These are phyloP conservation scores for Ctenopoma multispine DNA, from an alignment of 2,797 vertebrate species.

Conservation along the genomic window DNA sequence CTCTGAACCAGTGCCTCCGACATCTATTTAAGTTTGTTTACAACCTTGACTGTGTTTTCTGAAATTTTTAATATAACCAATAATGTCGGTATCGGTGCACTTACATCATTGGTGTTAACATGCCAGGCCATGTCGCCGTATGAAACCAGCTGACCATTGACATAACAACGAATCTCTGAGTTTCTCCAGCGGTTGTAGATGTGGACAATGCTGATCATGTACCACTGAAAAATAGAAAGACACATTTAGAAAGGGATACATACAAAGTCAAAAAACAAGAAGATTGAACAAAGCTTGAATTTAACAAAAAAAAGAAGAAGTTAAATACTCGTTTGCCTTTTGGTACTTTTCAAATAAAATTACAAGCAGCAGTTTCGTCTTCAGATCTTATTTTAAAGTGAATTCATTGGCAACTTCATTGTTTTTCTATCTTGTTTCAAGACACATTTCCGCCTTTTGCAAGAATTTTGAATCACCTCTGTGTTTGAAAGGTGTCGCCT, in stretches of 20 bases:
- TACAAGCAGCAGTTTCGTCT: too few species aligned
- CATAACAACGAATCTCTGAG: conserved; percentile 98
- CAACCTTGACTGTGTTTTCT: neutral
- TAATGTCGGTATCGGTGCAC: conserved; percentile 50
- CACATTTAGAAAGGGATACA: neutral
- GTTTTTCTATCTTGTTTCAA: neutral
- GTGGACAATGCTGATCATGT: conserved; percentile 99
- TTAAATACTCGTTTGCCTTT: neutral
- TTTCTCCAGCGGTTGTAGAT: conserved; percentile 99
- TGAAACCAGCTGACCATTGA: conserved; percentile 97
- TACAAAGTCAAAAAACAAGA: neutral
- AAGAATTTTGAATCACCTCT: neutral
- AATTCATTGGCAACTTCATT: too few species aligned
- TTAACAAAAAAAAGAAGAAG: neutral
- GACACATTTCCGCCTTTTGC: neutral
- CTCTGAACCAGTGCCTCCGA: neutral
- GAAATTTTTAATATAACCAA: neutral
- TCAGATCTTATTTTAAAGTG: neutral
- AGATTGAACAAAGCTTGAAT: neutral
- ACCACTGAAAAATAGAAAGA: conserved; percentile 87
- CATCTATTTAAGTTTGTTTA: neutral
- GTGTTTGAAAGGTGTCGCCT: neutral
- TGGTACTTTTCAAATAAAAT: neutral
- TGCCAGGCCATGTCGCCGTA: conserved; percentile 99
- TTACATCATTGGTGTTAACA: conserved; percentile 99